Evolutionary conservation across 2,113 vertebrate species (phyloP), one percentile per base, ranked within the genome.

Genomic region (Symphodus melops): DNA sequence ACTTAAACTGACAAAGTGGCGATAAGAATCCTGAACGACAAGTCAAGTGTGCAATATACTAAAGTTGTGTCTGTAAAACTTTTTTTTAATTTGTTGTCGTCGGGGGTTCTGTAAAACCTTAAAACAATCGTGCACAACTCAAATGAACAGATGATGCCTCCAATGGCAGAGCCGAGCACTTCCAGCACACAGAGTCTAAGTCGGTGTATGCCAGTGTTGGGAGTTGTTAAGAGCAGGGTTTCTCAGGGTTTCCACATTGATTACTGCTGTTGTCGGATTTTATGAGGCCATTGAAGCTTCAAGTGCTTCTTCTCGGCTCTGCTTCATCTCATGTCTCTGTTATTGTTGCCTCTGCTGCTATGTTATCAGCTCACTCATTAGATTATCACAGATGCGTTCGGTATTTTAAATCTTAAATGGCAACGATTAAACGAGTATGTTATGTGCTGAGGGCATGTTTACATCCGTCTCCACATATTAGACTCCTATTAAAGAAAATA

Each of bases 191-290:
- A 57, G 33, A 57, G 33, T 71, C 58, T 25, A n/a, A 75, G 72
- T 61, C 77, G 42, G 42, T 76, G 67, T 83, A 76, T 70, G 28
- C 28, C 28, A 51, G 66, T 61, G 51, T 61, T 23, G 55, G 75
- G 66, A 72, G 84, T 79, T 87, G 68, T 90, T n/a, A n/a, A n/a
- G n/a, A n/a, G n/a, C n/a, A n/a, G n/a, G n/a, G n/a, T n/a, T n/a
- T n/a, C n/a, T n/a, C n/a, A n/a, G n/a, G 67, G 61, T 81, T 79
- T 82, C 87, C 58, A 36, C 68, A 67, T 25, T 79, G 69, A 86
- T 91, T 90, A 86, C 16, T 20, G 48, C 39, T 72, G 55, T 80
- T 82, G 68, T 88, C 67, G 66, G 56, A 72, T 81, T 76, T 60
- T 36, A 41, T 41, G 0, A 20, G 48, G 28, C 48, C 55, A 53